phyloP scores from a whole-genome alignment of 2,888 invertebrate genomes.

The Eristalis tenax region DNA sequence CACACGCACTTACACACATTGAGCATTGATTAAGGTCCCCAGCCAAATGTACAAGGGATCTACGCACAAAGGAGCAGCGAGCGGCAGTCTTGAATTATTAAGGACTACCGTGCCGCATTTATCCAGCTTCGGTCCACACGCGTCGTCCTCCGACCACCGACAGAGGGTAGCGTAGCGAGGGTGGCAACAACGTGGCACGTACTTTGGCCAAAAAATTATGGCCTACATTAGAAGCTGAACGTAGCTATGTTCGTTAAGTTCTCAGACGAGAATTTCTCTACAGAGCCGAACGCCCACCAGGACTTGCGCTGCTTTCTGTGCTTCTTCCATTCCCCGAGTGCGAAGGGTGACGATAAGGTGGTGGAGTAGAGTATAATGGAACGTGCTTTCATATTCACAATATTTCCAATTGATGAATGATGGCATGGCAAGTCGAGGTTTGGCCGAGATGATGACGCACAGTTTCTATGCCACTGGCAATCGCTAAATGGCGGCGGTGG shows the following conservation, averaged over 20 bases:
- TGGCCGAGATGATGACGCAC: neutral
- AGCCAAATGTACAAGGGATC: constrained; percentile 22
- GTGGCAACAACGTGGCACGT: constrained; percentile 43
- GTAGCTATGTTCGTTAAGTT: constrained; percentile 42
- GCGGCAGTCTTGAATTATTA: constrained; percentile 56
- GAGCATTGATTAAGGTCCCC: constrained; percentile 42
- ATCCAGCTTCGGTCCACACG: constrained; percentile 15
- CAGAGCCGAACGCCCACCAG: neutral
- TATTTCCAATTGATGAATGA: constrained; percentile 47
- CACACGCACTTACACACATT: neutral
- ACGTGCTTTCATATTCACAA: constrained; percentile 58
- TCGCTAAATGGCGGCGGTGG: neutral
- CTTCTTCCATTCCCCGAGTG: neutral
- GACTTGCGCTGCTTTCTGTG: neutral
- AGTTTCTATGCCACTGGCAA: neutral
- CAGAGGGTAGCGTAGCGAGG: neutral
- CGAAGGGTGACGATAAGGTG: too few relatives aligned
- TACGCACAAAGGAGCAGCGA: constrained; percentile 35
- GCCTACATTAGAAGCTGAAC: constrained; percentile 52
- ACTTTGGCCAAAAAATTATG: constrained; percentile 43
- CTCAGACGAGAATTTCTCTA: constrained; percentile 7
- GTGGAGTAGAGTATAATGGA: constrained; percentile 29
- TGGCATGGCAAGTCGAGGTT: neutral
- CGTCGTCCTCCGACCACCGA: neutral
- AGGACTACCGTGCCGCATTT: constrained; percentile 36